These are phyloP conservation scores for Disparrhopalites patrizii DNA, from an alignment of 2,888 invertebrate species.

Conservation along the genomic window DNA sequence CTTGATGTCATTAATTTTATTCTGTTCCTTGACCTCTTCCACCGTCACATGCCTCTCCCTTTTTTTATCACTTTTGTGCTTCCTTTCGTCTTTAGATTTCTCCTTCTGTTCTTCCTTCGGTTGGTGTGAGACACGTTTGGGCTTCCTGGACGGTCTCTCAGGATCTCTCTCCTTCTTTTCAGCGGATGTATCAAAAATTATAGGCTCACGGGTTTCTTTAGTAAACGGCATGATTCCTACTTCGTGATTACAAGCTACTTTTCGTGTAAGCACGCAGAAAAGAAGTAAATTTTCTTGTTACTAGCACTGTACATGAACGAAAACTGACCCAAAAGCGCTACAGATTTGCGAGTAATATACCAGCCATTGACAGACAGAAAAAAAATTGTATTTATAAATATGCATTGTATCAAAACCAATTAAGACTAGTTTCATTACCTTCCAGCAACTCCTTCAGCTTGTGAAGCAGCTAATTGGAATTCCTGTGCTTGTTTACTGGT, in stretches of 20 bases:
- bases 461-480: conserved; percentile 45
- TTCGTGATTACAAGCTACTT: background rate
- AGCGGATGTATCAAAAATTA: background rate
- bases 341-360: no score
- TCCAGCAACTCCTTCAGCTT: conserved; percentile 34
- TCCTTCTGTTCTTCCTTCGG: background rate
- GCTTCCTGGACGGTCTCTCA: conserved; percentile 7
- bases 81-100: background rate
- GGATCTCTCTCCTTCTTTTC: conserved; percentile 5
- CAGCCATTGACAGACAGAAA: no score
- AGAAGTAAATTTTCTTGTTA: no score
- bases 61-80: background rate
- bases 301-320: background rate
- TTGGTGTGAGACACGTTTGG: background rate
- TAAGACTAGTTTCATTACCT: conserved; percentile 31
- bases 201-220: background rate
- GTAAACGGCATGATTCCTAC: conserved; percentile 1
- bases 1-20: no score
- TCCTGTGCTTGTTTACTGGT: conserved; percentile 45
- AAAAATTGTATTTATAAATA: no score
- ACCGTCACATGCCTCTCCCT: background rate
- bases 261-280: no score
- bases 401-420: background rate
- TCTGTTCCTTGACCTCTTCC: background rate
- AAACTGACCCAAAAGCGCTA: no score